Base-by-base conservation (phyloP, 35 echinoderm and acorn worm genomes). In the Heliocidaris erythrogramma region DNA sequence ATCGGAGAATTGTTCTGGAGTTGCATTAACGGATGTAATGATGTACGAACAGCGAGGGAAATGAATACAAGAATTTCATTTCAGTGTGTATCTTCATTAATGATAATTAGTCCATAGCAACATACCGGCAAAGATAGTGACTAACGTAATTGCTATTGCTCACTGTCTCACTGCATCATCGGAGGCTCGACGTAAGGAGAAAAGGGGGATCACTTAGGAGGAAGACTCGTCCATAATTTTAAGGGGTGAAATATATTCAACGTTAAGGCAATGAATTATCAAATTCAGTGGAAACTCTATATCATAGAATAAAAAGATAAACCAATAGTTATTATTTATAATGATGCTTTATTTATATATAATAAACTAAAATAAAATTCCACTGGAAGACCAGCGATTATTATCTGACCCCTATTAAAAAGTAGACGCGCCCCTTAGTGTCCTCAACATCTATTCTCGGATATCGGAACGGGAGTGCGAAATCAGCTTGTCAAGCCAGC, bases 161-260 rank as follows among this genome's bases (percentile, higher is more conserved):
- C 31, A 21, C 47, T 89, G 47, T 48, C 31, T 42, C 47, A 18
- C 47, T 89, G 47, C 47, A 48, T 47, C 87, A 89, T 48, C 87
- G 32, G 9, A 32, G 85, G 85, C 2, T 89, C 87, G n/a, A 78
- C 65, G 86, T 88, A 31, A 27, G 31, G 47, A 88, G 47, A 12
- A 47, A 89, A 86, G 32, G 29, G 31, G 87, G 87, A 89, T 89
- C 47, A 32, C 31, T 89, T 89, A 89, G 47, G 87, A 89, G 31
- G 87, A 89, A 89, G 87, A 89, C 87, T 89, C 87, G 87, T 89
- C 29, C 14, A 89, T 89, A 27, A 47, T 89, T 89, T 89, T 89
- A 48, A 27, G 12, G 47, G 87, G 31, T 32, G 7, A 16, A 89
- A 17, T 35, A 0, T 0, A 4, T 4, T 18, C 13, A 2, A 89